A percentile compares a stretch with the other conserved stretches of the same genome.
Conservation (phyloP, 2,888 invertebrate species). For the Oxyteleia sp. region DNA sequence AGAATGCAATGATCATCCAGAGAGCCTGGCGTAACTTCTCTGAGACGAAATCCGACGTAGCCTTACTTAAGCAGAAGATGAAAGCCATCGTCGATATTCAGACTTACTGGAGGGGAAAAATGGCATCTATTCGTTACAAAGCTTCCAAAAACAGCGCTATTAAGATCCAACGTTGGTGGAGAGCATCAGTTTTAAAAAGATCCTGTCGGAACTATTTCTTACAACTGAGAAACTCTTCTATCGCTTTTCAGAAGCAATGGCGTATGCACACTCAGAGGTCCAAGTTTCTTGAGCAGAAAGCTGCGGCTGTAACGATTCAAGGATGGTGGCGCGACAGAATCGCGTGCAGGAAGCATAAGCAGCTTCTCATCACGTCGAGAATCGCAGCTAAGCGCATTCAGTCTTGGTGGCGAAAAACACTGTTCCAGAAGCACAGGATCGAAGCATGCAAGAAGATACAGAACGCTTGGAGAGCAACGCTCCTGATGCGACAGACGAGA, state of each 20-base stretch:
- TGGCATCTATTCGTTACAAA: too few relatives aligned
- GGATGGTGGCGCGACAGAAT: constrained; percentile 86
- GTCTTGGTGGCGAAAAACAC: constrained; percentile 61
- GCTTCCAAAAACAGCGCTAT: too few relatives aligned
- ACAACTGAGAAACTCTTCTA: constrained; percentile 67
- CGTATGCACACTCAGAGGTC: constrained; percentile 86
- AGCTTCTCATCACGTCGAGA: constrained; percentile 61
- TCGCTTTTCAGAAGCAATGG: constrained; percentile 83
- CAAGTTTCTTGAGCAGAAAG: constrained; percentile 81
- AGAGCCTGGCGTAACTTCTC: constrained; percentile 82
- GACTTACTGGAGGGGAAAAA: too few relatives aligned
- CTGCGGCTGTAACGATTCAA: constrained; percentile 88
- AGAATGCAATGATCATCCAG: constrained; percentile 88
- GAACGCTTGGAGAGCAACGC: constrained; percentile 83
- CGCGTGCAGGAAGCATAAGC: constrained; percentile 55
- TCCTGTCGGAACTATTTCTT: constrained; percentile 47
- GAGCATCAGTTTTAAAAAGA: too few relatives aligned
- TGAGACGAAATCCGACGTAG: constrained; percentile 76
- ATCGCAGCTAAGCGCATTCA: constrained; percentile 57
- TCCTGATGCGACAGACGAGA: constrained; percentile 78
- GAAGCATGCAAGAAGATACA: constrained; percentile 77
- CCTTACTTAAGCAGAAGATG: too few relatives aligned
- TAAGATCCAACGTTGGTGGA: too few relatives aligned
- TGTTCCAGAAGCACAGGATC: constrained; percentile 68
- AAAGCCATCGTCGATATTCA: too few relatives aligned